A percentile compares a stretch with the other conserved stretches of the same genome.
Evolutionary conservation across 2,113 vertebrate species (phyloP).

Genomic region (Phalacrocorax aristotelis): DNA sequence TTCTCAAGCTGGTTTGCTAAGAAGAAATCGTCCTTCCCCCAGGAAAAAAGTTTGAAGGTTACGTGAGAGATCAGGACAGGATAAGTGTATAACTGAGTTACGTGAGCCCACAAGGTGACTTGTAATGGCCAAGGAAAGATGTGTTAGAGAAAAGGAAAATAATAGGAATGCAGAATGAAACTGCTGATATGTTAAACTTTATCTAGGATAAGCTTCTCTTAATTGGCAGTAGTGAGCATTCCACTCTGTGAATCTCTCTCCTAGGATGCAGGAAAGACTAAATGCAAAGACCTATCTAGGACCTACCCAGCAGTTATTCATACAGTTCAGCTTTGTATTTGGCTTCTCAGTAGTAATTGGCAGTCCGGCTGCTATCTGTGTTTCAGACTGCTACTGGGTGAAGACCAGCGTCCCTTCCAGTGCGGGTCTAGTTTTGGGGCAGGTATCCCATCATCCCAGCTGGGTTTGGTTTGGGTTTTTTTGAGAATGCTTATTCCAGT

Average conservation of each 20-base stretch:
- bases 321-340: neutral
- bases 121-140: neutral
- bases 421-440: neutral
- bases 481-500: neutral
- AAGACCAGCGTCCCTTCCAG: neutral
- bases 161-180: neutral
- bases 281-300: neutral
- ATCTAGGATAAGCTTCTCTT: neutral
- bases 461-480: neutral
- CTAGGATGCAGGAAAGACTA: neutral
- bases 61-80: neutral
- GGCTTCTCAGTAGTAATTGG: neutral
- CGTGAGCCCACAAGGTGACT: neutral
- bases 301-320: neutral
- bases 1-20: neutral
- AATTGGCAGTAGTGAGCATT: neutral
- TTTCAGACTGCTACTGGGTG: neutral
- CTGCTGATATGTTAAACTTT: neutral
- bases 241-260: neutral
- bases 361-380: neutral
- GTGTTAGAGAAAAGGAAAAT: neutral
- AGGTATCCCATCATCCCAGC: neutral
- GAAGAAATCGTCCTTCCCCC: neutral
- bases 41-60: neutral
- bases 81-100: neutral